Conservation (phyloP, 2,113 vertebrate species). For the Ameiurus melas region DNA sequence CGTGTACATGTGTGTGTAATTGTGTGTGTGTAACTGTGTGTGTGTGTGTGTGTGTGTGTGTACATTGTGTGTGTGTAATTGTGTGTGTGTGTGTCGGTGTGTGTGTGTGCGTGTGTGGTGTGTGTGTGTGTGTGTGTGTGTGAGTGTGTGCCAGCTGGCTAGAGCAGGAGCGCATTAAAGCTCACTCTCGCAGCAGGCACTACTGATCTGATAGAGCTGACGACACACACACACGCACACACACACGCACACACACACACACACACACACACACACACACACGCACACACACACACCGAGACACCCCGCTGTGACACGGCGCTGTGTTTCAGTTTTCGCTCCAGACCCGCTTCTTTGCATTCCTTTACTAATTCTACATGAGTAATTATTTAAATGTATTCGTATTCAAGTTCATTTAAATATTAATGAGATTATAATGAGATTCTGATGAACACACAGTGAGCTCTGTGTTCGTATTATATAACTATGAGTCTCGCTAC, state of each 20-base stretch:
- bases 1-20: constrained; percentile 6
- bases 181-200: constrained; percentile 35
- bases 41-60: constrained; percentile 53
- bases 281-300: constrained; percentile 12
- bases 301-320: constrained; percentile 9
- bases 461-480: background rate
- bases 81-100: constrained; percentile 3
- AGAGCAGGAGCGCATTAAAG: constrained; percentile 45
- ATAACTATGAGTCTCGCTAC: background rate
- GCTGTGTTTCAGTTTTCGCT: background rate
- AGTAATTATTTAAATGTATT: constrained; percentile 7
- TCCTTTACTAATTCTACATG: background rate
- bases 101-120: background rate
- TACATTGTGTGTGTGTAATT: background rate
- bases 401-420: background rate
- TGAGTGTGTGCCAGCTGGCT: constrained; percentile 44
- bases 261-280: too few relatives aligned
- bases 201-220: constrained; percentile 43
- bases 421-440: background rate
- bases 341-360: constrained; percentile 8
- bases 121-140: constrained; percentile 1
- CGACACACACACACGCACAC: background rate
- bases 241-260: constrained; percentile 17
- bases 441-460: background rate
- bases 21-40: background rate